These are phyloP conservation scores for Pimephales promelas DNA, from an alignment of 2,113 vertebrate species.

Conservation along the genomic window DNA sequence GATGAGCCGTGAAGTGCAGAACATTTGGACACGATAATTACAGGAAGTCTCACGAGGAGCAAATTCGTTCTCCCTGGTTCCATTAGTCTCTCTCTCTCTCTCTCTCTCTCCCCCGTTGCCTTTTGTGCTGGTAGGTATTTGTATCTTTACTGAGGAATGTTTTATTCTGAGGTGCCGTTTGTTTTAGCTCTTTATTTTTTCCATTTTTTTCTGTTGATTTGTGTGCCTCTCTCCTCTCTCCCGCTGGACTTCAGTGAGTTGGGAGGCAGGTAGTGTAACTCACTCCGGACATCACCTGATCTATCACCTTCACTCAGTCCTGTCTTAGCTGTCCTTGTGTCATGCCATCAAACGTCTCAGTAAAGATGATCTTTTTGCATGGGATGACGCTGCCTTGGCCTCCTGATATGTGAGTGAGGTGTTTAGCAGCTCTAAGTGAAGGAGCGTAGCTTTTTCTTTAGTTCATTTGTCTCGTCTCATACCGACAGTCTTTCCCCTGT, in stretches of 20 bases:
- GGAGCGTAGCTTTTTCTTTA: neutral
- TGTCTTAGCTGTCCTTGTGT: slow-evolving; percentile 34
- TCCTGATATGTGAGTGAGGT: slow-evolving; percentile 6
- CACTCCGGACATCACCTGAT: slow-evolving; percentile 65
- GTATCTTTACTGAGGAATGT: slow-evolving; percentile 26
- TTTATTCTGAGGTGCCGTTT: neutral
- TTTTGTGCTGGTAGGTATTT: slow-evolving; percentile 27
- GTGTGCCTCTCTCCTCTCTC: slow-evolving; percentile 72
- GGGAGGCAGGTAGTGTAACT: slow-evolving; percentile 81
- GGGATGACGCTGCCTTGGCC: slow-evolving; percentile 29
- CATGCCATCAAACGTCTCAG: slow-evolving; percentile 21
- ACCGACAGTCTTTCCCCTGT: neutral
- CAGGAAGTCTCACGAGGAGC: neutral
- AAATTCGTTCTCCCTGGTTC: neutral
- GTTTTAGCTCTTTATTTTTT: slow-evolving; percentile 31
- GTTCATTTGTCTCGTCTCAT: slow-evolving; percentile 19
- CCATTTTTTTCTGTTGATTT: slow-evolving; percentile 51
- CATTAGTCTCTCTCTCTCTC: too few species aligned
- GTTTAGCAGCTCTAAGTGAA: neutral
- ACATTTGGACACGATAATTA: neutral
- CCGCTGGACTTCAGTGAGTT: slow-evolving; percentile 81
- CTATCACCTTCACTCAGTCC: slow-evolving; percentile 37
- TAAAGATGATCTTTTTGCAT: slow-evolving; percentile 15
- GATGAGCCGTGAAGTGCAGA: neutral
- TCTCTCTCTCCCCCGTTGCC: neutral